These are phyloP conservation scores for Hyles euphorbiae DNA, from an alignment of 1,140 invertebrate species.

Conservation along the genomic window DNA sequence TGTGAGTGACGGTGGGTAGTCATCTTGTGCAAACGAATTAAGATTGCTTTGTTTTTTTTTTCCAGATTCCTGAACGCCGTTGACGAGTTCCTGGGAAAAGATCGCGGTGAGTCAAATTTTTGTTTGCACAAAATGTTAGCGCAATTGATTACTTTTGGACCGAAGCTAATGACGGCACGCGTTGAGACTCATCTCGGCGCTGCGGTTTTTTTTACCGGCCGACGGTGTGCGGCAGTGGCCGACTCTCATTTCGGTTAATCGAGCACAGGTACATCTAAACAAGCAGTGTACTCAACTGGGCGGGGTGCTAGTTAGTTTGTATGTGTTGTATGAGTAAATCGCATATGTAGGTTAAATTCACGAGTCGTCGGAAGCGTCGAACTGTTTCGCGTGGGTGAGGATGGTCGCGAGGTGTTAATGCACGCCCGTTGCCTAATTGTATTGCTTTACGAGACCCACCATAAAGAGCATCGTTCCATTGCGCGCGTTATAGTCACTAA, in stretches of 20 bases:
- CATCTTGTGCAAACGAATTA: constrained; percentile 1
- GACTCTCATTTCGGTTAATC: background rate
- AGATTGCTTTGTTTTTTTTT: constrained; percentile 37
- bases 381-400: constrained; percentile 48
- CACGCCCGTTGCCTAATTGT: constrained; percentile 70
- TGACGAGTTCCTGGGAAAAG: constrained; percentile 49
- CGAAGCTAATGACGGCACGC: constrained; percentile 24
- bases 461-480: constrained; percentile 51
- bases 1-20: background rate
- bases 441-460: constrained; percentile 62
- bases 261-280: constrained; percentile 20
- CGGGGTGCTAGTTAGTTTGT: constrained; percentile 23
- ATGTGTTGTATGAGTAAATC: constrained; percentile 22
- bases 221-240: constrained; percentile 8
- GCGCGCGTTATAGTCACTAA: constrained; percentile 55
- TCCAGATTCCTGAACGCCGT: constrained; percentile 57
- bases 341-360: constrained; percentile 49
- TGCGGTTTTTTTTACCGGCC: constrained; percentile 28
- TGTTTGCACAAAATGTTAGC: constrained; percentile 34
- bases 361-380: constrained; percentile 29
- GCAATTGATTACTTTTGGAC: constrained; percentile 29
- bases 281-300: constrained; percentile 21
- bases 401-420: constrained; percentile 63
- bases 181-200: constrained; percentile 27
- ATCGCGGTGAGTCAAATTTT: constrained; percentile 49